Evolutionary conservation across 2,888 invertebrate species (phyloP).

Genomic region (Caprella mutica): DNA sequence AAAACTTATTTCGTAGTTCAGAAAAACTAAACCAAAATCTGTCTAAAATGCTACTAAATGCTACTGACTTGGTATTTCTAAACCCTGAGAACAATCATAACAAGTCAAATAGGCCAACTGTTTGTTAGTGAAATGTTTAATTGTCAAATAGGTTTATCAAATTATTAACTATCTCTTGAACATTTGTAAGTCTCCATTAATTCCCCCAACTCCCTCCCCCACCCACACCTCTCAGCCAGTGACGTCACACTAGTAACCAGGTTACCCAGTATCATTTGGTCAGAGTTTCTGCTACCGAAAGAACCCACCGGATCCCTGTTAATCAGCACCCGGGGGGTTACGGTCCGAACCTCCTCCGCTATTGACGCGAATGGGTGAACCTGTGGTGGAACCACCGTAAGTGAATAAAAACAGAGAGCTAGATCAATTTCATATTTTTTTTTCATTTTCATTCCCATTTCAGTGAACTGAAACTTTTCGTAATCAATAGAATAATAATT

Average conservation of each 20-base stretch:
- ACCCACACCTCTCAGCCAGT: conserved; percentile 28
- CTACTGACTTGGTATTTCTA: too few species aligned
- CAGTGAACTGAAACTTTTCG: not conserved
- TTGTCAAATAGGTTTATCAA: too few species aligned
- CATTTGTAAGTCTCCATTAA: too few species aligned
- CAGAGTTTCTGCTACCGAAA: conserved; percentile 37
- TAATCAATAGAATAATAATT: not conserved
- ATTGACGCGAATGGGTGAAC: conserved; percentile 44
- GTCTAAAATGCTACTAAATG: too few species aligned
- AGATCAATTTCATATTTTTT: not conserved
- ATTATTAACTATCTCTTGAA: too few species aligned
- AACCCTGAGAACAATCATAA: too few species aligned
- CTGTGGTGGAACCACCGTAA: conserved; percentile 35
- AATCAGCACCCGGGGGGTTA: conserved; percentile 41
- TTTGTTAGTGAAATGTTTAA: too few species aligned
- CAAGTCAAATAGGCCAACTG: too few species aligned
- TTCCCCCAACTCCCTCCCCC: conserved; percentile 30
- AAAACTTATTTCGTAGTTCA: too few species aligned
- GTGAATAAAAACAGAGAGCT: not conserved
- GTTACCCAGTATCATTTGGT: conserved; percentile 34
- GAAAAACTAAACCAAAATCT: too few species aligned
- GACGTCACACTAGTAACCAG: conserved; percentile 25
- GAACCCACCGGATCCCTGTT: conserved; percentile 42
- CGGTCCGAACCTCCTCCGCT: conserved; percentile 39
- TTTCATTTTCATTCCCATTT: not conserved